These are phyloP conservation scores for Coccyzus lansbergi DNA, from an alignment of 2,797 vertebrate species.

Conservation along the genomic window DNA sequence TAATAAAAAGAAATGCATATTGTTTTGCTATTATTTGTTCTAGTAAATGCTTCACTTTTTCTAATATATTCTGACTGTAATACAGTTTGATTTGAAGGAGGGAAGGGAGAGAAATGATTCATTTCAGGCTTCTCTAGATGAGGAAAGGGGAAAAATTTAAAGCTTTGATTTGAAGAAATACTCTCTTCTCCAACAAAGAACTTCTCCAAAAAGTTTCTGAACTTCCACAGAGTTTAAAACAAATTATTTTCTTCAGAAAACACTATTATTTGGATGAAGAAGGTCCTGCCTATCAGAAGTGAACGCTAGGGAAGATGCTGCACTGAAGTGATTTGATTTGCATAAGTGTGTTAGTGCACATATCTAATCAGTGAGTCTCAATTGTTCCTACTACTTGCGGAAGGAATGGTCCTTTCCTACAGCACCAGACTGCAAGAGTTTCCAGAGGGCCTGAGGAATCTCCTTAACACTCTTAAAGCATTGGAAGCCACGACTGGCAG, in stretches of 20 bases:
- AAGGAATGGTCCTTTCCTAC: background rate
- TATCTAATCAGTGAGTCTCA: background rate
- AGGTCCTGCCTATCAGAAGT: background rate
- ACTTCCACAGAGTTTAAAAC: background rate
- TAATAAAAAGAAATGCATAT: background rate
- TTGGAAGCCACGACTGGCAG: background rate
- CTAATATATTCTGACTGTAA: background rate
- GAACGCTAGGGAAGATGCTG: background rate
- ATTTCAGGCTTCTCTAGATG: background rate
- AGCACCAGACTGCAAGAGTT: background rate
- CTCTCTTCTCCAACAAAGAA: background rate
- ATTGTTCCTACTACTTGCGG: background rate
- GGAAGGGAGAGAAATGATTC: background rate
- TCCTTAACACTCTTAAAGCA: background rate
- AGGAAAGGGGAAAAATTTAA: background rate
- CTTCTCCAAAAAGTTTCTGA: background rate
- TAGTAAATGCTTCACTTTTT: background rate
- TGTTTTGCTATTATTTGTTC: background rate
- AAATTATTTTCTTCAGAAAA: background rate
- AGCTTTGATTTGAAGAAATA: background rate
- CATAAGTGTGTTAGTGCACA: accelerated
- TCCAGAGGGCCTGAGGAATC: background rate
- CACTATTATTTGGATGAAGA: background rate
- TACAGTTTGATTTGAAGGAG: background rate
- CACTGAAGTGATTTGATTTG: background rate